These are phyloP conservation scores for Pongo abelii DNA, from an alignment of 2,113 vertebrate species.

Conservation along the genomic window DNA sequence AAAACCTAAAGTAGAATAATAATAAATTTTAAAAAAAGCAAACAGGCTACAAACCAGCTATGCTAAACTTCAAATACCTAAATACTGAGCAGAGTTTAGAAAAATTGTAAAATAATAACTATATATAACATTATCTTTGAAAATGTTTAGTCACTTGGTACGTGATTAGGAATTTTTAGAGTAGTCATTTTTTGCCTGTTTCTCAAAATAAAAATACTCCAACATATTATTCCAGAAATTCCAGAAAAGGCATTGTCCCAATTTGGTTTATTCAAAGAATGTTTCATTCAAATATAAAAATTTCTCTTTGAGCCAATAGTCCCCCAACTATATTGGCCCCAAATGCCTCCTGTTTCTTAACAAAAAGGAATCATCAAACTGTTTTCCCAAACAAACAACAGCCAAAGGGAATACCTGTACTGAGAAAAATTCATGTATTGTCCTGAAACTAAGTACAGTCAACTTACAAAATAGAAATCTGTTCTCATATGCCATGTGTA, in stretches of 20 bases:
- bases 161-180: background rate
- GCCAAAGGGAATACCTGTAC: no score
- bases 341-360: background rate
- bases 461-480: background rate
- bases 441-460: background rate
- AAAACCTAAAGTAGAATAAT: no score
- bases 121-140: background rate
- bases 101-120: background rate
- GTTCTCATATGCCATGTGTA: background rate
- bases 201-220: background rate
- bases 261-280: background rate
- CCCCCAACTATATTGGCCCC: fast-evolving
- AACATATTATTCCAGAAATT: background rate
- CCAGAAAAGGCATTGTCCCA: background rate
- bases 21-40: background rate
- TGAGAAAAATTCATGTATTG: background rate
- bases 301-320: background rate
- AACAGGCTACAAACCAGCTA: background rate
- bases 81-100: background rate
- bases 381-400: background rate
- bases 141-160: background rate
- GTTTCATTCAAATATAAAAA: background rate
- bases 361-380: background rate
- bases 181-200: background rate
- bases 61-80: background rate